phyloP scores from a whole-genome alignment of 1,140 invertebrate genomes.

The Pectinophora gossypiella region DNA sequence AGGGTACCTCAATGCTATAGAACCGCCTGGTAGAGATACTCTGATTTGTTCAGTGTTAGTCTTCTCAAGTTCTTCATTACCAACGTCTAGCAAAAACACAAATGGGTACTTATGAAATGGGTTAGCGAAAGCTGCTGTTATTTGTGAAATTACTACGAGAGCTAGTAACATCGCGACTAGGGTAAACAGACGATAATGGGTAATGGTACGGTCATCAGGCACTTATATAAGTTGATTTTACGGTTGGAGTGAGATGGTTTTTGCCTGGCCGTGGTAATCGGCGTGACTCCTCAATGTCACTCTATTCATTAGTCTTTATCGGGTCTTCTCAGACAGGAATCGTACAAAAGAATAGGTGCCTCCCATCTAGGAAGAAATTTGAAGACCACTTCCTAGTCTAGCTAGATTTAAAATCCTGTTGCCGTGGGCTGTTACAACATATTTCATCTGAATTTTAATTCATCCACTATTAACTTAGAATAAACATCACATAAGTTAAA shows the following conservation, averaged over 20 bases:
- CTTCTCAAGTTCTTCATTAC: conserved; percentile 63
- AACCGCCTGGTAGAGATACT: conserved; percentile 50
- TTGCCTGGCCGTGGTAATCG: conserved; percentile 43
- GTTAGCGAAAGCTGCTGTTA: conserved; percentile 30
- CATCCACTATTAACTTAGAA: too few species aligned
- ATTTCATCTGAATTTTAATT: too few species aligned
- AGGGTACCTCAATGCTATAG: conserved; percentile 54
- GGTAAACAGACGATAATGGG: conserved; percentile 23
- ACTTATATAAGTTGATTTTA: conserved; percentile 61
- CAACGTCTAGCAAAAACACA: conserved; percentile 58
- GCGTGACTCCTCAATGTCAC: conserved; percentile 46
- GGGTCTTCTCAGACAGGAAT: neutral
- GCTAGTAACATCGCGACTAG: conserved; percentile 46
- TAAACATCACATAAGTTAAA: too few species aligned
- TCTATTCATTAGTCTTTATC: conserved; percentile 22
- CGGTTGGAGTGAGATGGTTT: conserved; percentile 49
- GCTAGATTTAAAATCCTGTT: too few species aligned
- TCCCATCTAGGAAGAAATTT: too few species aligned
- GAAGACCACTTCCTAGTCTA: too few species aligned
- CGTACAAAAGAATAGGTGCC: too few species aligned
- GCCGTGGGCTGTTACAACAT: too few species aligned
- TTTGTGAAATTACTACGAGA: conserved; percentile 30
- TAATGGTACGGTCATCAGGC: conserved; percentile 50
- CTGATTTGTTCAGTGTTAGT: conserved; percentile 53
- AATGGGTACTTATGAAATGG: conserved; percentile 63